Conservation (phyloP, 2,797 vertebrate species). For the Pseudochaenichthys georgianus region DNA sequence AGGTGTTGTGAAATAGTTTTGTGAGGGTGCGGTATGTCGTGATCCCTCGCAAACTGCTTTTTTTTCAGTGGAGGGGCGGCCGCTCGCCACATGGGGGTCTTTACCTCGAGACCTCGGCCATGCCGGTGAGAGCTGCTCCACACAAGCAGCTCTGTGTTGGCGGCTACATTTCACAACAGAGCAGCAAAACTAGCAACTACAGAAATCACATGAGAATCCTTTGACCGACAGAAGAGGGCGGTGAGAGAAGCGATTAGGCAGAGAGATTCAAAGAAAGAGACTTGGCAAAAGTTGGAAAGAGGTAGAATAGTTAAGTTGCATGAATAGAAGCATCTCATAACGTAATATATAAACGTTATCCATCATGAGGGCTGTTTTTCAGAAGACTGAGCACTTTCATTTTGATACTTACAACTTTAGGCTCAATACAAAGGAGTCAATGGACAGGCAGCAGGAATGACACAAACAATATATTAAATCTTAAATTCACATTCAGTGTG, state of each 20-base stretch:
- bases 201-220: conserved; percentile 27
- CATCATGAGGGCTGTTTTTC: not conserved
- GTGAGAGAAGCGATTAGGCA: not conserved
- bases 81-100: conserved; percentile 35
- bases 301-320: not conserved
- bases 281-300: not conserved
- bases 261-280: conserved; percentile 1
- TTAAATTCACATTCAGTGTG: too few relatives aligned
- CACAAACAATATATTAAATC: too few relatives aligned
- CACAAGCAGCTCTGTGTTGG: conserved; percentile 76
- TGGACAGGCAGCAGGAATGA: too few relatives aligned
- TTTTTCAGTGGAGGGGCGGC: conserved; percentile 18
- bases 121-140: conserved; percentile 23
- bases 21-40: conserved; percentile 78
- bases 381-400: not conserved
- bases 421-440: not conserved
- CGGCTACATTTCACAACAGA: conserved; percentile 74
- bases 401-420: not conserved
- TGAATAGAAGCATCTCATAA: not conserved
- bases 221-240: not conserved
- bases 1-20: conserved; percentile 87
- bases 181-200: conserved; percentile 72
- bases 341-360: not conserved
- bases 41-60: conserved; percentile 56
- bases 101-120: conserved; percentile 29